phyloP scores from a whole-genome alignment of 2,797 vertebrate genomes.

The Cercopithecus hamlyni region DNA sequence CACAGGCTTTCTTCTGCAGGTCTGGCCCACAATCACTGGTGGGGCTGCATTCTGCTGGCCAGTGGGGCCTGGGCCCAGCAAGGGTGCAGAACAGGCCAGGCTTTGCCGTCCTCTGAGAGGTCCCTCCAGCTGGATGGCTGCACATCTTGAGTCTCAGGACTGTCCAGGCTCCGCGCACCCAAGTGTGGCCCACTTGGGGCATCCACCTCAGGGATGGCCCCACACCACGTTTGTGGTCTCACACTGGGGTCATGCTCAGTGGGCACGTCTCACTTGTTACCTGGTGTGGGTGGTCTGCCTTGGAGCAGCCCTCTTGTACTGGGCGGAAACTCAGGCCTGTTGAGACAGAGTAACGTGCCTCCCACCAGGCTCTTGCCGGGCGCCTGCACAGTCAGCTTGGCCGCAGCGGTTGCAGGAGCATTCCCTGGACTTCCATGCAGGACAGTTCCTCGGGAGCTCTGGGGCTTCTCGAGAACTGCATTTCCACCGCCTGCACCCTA shows the following conservation, averaged over 20 bases:
- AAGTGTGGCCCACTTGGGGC: rapidly evolving
- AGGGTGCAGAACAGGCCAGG: neutral
- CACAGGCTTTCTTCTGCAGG: neutral
- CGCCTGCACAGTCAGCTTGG: neutral
- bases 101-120: rapidly evolving
- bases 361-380: neutral
- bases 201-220: neutral
- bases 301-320: too few species aligned
- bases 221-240: neutral
- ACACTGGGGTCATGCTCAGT: rapidly evolving
- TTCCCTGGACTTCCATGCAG: neutral
- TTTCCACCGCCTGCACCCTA: rapidly evolving
- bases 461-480: rapidly evolving
- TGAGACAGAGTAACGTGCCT: neutral
- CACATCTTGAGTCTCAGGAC: neutral
- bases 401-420: rapidly evolving
- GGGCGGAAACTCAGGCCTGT: neutral
- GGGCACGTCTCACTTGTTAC: neutral
- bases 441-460: rapidly evolving
- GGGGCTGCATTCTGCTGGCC: neutral
- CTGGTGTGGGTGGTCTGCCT: neutral
- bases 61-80: neutral
- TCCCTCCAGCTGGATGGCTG: neutral
- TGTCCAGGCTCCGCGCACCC: neutral
- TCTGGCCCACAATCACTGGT: rapidly evolving